Evolutionary conservation across 1,140 invertebrate species (phyloP), one percentile per base, ranked within the genome.

Genomic region (Atta texana): DNA sequence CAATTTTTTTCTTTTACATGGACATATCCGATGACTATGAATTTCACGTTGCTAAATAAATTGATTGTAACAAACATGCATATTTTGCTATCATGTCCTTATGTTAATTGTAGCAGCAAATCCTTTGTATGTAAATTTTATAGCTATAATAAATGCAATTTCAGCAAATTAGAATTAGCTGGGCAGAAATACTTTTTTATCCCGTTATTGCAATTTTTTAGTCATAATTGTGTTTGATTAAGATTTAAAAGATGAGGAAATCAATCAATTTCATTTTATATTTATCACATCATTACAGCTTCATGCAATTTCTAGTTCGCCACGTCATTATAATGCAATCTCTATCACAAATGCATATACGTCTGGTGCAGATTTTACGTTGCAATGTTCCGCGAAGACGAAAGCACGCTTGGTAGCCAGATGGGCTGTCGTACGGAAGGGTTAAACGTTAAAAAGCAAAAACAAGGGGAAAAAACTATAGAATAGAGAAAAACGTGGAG

Each of bases 361-460:
- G 57, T 44, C 28, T 78, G 18, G 24, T n/a, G 21, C 21, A 18
- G 31, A 69, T 34, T 81, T 81, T 18, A 71, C 14, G 4, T 64
- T 24, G 51, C n/a, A 66, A 53, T 28, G 34, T 61, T 44, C 34
- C 28, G 24, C 39, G 34, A 76, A 28, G 55, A 66, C 16, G 12
- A 34, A 34, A n/a, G 44, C 49, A 44, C 12, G 87, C 76, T 88
- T 88, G 77, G 64, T 69, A 66, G 14, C 31, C 89, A 90, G 76
- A 90, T 91, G 89, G 64, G 34, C 55, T 55, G 12, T 87, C 61
- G 53, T 14, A 44, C 63, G 66, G 85, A 86, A 91, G 81, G 44
- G 82, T 89, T 85, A 71, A 64, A 5, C 63, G 71, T 68, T 88
- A 24, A 80, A 86, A 77, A 82, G 61, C 16, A 39, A 44, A 10